Evolutionary conservation across 2,888 invertebrate species (phyloP), one percentile per base, ranked within the genome.

Genomic region (Rhorus exstirpatorius): DNA sequence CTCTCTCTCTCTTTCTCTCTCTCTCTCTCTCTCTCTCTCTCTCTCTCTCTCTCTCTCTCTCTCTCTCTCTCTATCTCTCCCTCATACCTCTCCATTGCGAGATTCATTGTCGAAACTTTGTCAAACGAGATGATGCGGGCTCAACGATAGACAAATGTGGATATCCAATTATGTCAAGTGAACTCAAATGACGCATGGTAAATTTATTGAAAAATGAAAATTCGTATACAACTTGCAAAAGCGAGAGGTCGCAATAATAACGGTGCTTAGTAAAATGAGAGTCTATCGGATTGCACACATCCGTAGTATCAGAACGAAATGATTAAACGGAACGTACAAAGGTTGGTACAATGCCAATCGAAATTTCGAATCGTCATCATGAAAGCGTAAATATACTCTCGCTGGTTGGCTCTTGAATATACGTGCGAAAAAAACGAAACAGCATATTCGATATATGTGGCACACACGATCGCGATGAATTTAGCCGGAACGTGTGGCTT

Each of bases 71-170:
- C 31, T 68, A 14, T 14, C 8, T 7, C 10, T 17, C 41, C 17
- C 17, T 14, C 24, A 12, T 21, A 21, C 14, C 38, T 44, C 41
- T 26, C 46, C 19, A 17, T 17, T n/a, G 46, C 35, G 46, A 46
- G 35, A 60, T 51, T 65, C 70, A 26, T 67, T 67, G 65, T 58
- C 67, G 53, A 81, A 63, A 77, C 71, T 77, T 72, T 55, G 38
- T 24, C 41, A 77, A 71, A 44, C 53, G 68, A 38, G 70, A 46
- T 67, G 41, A 70, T 55, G 46, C 51, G 12, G 24, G 26, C 19
- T 70, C 24, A 55, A 17, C 55, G 44, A 17, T 14, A 70, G 24
- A 41, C 51, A 10, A 41, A 21, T 12, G 31, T 41, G 44, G 19
- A 55, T 58, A 26, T 44, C 19, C 55, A 14, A 55, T 44, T 31